Percentiles rank a stretch among this genome's conserved stretches.
Conservation (phyloP, 2,888 invertebrate genomes). For the Drosophila colorata region DNA sequence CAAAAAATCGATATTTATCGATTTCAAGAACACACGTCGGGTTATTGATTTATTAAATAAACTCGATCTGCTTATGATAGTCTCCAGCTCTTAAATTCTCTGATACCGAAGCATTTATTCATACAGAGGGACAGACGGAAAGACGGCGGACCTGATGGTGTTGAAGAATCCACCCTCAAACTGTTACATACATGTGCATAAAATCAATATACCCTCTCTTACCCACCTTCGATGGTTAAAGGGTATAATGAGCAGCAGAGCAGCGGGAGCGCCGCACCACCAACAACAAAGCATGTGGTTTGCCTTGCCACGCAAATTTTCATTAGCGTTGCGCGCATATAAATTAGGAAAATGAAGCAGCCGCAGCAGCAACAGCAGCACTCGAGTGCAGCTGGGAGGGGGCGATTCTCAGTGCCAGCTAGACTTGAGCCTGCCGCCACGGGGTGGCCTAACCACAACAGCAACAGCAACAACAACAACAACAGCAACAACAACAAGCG, state of each 20-base stretch:
- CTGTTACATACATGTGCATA: too few species aligned
- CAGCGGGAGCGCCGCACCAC: slow-evolving; percentile 13
- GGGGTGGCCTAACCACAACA: slow-evolving; percentile 55
- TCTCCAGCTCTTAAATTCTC: too few species aligned
- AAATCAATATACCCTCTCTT: too few species aligned
- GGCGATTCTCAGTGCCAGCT: too few species aligned
- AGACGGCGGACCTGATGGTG: too few species aligned
- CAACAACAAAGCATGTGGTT: slow-evolving; percentile 61
- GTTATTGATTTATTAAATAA: too few species aligned
- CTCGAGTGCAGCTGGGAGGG: slow-evolving; percentile 64
- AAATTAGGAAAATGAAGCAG: slow-evolving; percentile 81
- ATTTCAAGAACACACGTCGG: too few species aligned
- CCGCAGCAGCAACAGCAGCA: slow-evolving; percentile 52
- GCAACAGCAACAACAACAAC: slow-evolving; percentile 47
- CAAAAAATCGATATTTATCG: too few species aligned
- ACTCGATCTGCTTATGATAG: too few species aligned
- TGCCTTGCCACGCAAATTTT: slow-evolving; percentile 76
- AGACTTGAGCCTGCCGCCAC: slow-evolving; percentile 21
- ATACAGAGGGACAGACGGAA: too few species aligned
- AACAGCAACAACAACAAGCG: slow-evolving; percentile 26
- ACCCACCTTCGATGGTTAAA: slow-evolving; percentile 29
- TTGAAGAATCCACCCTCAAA: too few species aligned
- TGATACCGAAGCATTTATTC: too few species aligned
- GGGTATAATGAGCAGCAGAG: slow-evolving; percentile 39
- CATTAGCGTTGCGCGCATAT: slow-evolving; percentile 78